Evolutionary conservation across 2,113 vertebrate genomes (phyloP).

Genomic region (Antechinus flavipes): DNA sequence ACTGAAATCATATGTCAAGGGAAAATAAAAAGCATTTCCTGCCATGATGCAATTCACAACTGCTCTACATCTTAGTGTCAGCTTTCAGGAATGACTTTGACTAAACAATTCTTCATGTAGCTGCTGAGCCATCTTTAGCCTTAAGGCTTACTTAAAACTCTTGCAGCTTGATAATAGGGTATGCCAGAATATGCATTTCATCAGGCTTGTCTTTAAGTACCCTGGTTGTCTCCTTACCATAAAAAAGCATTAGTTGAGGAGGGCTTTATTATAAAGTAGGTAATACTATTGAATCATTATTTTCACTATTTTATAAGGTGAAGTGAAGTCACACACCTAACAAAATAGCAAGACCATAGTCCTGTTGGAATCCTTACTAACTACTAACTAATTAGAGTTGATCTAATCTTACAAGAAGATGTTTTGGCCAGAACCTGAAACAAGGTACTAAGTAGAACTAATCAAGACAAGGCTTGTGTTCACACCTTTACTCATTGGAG

Average conservation of each 20-base stretch:
- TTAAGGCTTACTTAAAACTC: not conserved
- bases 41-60: not conserved
- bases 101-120: not conserved
- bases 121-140: not conserved
- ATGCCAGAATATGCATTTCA: not conserved
- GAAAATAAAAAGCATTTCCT: not conserved
- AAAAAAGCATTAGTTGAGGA: not conserved
- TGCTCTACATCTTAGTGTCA: not conserved
- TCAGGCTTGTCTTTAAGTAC: not conserved
- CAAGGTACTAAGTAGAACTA: too few relatives aligned
- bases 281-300: not conserved
- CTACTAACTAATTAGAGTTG: too few relatives aligned
- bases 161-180: not conserved
- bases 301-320: not conserved
- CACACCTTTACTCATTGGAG: too few relatives aligned
- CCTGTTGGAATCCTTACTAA: too few relatives aligned
- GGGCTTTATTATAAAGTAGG: not conserved
- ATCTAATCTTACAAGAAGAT: too few relatives aligned
- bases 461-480: too few relatives aligned
- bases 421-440: too few relatives aligned
- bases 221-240: not conserved
- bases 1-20: not conserved
- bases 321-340: not conserved
- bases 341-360: not conserved
- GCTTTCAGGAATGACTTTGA: not conserved